These are phyloP conservation scores for Rhinopithecus roxellana DNA, from an alignment of 2,113 vertebrate genomes.

Conservation along the genomic window DNA sequence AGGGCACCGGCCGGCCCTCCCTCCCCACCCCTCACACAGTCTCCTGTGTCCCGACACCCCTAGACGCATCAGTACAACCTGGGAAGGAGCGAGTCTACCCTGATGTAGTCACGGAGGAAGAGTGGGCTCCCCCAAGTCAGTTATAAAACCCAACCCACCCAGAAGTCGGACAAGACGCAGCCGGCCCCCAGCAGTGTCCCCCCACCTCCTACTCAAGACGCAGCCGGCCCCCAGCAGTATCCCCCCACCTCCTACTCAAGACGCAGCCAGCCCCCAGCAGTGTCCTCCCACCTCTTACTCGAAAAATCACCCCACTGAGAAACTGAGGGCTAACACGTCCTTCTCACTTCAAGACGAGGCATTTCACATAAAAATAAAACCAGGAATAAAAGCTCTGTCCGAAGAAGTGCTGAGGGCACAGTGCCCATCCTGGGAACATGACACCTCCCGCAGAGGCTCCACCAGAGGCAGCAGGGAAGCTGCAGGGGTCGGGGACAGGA, in stretches of 20 bases:
- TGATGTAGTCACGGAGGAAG: not conserved
- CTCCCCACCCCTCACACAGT: not conserved
- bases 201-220: too few species aligned
- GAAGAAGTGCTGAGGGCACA: not conserved
- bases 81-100: not conserved
- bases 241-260: too few species aligned
- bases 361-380: not conserved
- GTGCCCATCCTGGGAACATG: not conserved
- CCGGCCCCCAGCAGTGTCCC: not conserved
- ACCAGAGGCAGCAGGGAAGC: not conserved
- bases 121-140: not conserved
- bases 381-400: not conserved
- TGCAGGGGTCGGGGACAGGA: not conserved
- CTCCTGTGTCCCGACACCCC: not conserved
- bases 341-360: not conserved
- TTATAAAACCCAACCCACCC: not conserved
- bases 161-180: not conserved
- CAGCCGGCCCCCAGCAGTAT: accelerated
- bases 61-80: accelerated
- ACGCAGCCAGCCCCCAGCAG: accelerated
- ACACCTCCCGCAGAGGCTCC: not conserved
- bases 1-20: not conserved
- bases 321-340: not conserved
- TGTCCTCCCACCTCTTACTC: too few species aligned
- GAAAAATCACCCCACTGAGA: not conserved